Conservation (phyloP, 2,888 invertebrate species). For the Tachina grossa region DNA sequence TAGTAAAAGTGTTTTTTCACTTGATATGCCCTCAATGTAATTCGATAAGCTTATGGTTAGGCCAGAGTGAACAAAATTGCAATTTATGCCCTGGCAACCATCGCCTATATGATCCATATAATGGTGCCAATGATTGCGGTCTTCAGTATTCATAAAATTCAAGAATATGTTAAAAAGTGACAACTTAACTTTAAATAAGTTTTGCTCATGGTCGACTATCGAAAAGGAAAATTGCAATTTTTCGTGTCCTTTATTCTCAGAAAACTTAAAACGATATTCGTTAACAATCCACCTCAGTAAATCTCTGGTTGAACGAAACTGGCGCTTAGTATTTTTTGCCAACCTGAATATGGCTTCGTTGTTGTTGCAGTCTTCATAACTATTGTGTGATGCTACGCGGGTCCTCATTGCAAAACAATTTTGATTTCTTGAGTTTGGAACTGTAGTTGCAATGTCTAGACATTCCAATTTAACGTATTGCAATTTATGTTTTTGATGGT, state of each 20-base stretch:
- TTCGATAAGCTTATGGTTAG: conserved; percentile 36
- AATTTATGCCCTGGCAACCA: conserved; percentile 36
- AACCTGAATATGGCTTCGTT: neutral
- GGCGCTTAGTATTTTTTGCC: neutral
- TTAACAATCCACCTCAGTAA: conserved; percentile 32
- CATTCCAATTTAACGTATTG: conserved; percentile 41
- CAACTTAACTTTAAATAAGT: conserved; percentile 48
- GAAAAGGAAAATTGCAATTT: conserved; percentile 51
- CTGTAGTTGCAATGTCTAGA: neutral
- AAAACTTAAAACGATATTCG: conserved; percentile 21
- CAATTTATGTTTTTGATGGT: conserved; percentile 40
- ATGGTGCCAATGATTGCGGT: conserved; percentile 40
- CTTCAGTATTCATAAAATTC: conserved; percentile 31
- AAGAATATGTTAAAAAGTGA: conserved; percentile 37
- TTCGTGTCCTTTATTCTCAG: conserved; percentile 30
- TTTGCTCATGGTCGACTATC: conserved; percentile 46
- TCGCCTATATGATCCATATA: conserved; percentile 53
- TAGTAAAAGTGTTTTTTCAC: conserved; percentile 24
- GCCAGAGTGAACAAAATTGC: conserved; percentile 46
- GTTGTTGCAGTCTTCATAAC: conserved; percentile 15
- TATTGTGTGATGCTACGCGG: neutral
- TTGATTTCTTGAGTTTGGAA: conserved; percentile 1
- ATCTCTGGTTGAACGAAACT: conserved; percentile 40
- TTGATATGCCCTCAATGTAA: conserved; percentile 36
- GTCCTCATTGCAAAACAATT: neutral